Base-by-base conservation (phyloP, 2,797 vertebrate genomes). In the Eremophila alpestris region DNA sequence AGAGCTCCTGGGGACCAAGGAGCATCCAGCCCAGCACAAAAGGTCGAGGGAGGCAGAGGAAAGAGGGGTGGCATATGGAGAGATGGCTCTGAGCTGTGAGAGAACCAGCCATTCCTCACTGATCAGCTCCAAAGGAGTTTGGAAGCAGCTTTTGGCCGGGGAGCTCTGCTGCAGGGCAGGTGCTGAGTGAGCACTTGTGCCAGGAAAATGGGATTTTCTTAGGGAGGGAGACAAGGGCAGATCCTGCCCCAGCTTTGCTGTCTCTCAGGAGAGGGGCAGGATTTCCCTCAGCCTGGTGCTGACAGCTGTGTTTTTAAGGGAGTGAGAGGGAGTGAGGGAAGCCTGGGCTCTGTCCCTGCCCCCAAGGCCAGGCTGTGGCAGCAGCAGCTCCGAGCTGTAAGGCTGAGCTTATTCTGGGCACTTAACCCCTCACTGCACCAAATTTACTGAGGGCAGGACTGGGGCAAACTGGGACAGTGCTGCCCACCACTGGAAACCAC, bases 251-350 rank as follows among this genome's bases (percentile, higher is more conserved):
- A 3, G 63, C 32, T 74, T 54, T 87, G 68, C n/a, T 65, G 43
- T 9, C 43, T 75, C 27, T 10, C 21, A 51, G 77, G 79, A 67
- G 36, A 58, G 60, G 1, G 18, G n/a, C 45, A 89, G 55, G 68
- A 40, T 95, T 89, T 89, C 38, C 8, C 79, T 82, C 54, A 46
- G 26, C 69, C 69, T 3, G 2, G n/a, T 69, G 77, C 90, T 92
- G 87, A 71, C 68, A 91, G 89, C 23, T 0, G 0, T 14, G 64
- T 36, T 86, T 79, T 73, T 84, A 19, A 92, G 2, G 3, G 55
- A 60, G 38, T 9, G 51, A 73, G 79, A 83, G 52, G 60, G 77
- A 65, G 7, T 0, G 8, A 62, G 55, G 58, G 7, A 52, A 73
- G 54, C 24, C 69, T 40, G 89, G n/a, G 65, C 49, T 64, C 16